phyloP scores from a whole-genome alignment of 2,113 vertebrate species.

The Eulemur macaco region DNA sequence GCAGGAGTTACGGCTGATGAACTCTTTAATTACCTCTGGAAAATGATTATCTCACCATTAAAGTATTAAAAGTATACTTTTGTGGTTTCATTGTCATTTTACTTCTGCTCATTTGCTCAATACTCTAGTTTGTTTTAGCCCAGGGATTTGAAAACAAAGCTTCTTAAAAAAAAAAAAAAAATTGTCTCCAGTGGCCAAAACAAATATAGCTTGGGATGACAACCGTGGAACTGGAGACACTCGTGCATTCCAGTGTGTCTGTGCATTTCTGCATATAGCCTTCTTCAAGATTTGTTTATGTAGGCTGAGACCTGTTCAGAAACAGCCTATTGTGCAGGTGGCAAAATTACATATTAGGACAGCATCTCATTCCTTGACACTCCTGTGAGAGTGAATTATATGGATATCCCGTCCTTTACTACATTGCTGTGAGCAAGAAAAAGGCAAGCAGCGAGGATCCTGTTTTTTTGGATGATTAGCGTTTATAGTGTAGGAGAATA shows the following conservation, averaged over 20 bases:
- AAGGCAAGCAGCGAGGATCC: neutral
- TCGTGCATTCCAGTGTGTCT: neutral
- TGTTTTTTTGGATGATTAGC: neutral
- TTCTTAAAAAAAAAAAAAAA: neutral
- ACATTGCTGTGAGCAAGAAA: neutral
- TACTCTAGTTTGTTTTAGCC: neutral
- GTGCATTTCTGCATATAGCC: neutral
- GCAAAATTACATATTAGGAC: neutral
- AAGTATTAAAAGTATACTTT: neutral
- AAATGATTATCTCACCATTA: neutral
- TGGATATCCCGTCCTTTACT: accelerated
- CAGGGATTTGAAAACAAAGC: neutral
- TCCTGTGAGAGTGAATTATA: neutral
- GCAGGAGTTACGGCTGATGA: neutral
- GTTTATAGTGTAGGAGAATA: neutral
- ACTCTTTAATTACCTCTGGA: neutral
- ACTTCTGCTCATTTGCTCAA: neutral
- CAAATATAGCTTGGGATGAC: neutral
- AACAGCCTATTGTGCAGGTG: neutral
- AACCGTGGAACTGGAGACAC: accelerated
- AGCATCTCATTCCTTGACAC: neutral
- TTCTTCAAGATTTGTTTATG: neutral
- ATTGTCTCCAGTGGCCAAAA: neutral
- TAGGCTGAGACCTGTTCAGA: neutral
- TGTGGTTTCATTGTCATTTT: neutral